A percentile compares a stretch with the other conserved stretches of the same genome.
These are phyloP conservation scores for Salvator merianae DNA, from an alignment of 2,113 vertebrate genomes.

Conservation along the genomic window DNA sequence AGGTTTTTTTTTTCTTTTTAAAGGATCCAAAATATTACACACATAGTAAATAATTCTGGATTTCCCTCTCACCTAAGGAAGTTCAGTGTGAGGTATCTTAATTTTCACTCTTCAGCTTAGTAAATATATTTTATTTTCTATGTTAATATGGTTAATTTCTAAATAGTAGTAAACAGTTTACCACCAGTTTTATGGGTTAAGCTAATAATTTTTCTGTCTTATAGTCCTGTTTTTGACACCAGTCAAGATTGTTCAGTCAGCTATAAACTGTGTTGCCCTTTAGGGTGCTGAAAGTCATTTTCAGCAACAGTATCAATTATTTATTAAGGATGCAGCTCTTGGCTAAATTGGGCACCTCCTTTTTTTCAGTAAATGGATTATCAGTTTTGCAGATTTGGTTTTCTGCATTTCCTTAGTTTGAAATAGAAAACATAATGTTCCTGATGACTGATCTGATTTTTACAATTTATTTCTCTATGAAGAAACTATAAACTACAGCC, in stretches of 20 bases:
- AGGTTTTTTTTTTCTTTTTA: no score
- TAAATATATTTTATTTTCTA: background rate
- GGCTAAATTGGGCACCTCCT: no score
- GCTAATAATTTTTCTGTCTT: no score
- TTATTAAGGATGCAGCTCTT: no score
- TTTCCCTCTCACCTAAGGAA: background rate
- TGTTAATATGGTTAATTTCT: no score
- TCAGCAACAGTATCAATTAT: background rate
- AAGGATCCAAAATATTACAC: background rate
- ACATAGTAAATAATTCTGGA: background rate
- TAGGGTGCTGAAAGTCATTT: background rate
- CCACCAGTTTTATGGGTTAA: no score
- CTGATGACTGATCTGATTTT: no score
- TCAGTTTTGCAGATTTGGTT: no score
- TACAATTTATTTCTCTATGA: background rate
- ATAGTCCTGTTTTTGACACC: background rate
- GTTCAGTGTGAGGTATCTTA: background rate
- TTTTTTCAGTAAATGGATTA: no score
- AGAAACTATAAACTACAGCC: background rate
- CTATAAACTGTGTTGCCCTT: background rate
- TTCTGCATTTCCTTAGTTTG: background rate
- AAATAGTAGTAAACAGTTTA: no score
- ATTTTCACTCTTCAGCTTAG: background rate
- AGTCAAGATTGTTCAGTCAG: background rate
- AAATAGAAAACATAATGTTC: no score